Percentiles rank a stretch among this genome's conserved stretches.
Conservation (phyloP, 2,113 vertebrate species). For the Cnemophilus loriae region DNA sequence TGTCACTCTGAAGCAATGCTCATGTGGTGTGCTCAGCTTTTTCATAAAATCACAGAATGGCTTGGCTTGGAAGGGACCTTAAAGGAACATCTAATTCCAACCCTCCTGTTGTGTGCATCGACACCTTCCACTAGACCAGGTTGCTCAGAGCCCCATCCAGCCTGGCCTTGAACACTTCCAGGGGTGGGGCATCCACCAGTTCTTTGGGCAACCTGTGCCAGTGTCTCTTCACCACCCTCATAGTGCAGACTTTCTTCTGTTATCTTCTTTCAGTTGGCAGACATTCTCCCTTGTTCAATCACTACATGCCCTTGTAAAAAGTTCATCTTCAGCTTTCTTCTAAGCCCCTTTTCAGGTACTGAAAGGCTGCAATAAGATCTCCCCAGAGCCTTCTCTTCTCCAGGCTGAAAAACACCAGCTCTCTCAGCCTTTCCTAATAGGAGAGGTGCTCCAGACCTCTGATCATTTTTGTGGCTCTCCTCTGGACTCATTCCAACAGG, state of each 20-base stretch:
- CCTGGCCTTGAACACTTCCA: neutral
- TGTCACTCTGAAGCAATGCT: neutral
- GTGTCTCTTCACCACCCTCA: neutral
- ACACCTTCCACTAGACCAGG: neutral
- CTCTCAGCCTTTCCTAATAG: neutral
- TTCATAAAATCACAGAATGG: neutral
- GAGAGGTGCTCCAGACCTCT: neutral
- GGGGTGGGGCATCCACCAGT: neutral
- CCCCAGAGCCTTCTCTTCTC: neutral
- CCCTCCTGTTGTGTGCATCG: too few species aligned
- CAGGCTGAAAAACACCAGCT: neutral
- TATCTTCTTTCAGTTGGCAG: neutral
- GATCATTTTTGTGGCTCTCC: neutral
- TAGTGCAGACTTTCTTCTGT: neutral
- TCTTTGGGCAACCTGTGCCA: neutral
- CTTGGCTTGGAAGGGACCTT: neutral
- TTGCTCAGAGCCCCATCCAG: neutral
- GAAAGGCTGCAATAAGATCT: neutral
- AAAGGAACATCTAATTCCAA: neutral
- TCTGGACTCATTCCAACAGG: neutral
- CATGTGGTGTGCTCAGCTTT: neutral
- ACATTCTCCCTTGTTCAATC: too few species aligned
- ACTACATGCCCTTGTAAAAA: neutral
- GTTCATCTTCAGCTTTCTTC: neutral
- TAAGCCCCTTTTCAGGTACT: neutral